Evolutionary conservation across 1,140 invertebrate genomes (phyloP).

Genomic region (Notospermus geniculatus): DNA sequence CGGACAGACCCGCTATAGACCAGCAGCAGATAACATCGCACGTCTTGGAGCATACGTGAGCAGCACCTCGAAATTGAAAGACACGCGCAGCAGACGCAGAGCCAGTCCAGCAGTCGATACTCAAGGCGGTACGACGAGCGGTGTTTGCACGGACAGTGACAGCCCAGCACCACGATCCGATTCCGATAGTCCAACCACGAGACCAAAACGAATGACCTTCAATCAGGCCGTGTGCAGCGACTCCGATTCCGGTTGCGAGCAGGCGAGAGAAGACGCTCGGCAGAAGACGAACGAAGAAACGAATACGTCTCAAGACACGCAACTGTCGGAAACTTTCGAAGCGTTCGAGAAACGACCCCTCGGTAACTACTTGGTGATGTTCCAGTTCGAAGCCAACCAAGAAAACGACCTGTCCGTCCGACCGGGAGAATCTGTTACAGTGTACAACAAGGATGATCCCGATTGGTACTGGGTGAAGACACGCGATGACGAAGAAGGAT

Average conservation of each 20-base stretch:
- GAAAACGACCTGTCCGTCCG: conserved; percentile 94
- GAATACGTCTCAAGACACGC: conserved; percentile 46
- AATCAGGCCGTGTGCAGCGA: background rate
- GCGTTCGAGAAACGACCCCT: conserved; percentile 88
- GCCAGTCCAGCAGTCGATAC: too few species aligned
- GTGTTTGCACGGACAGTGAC: conserved; percentile 5
- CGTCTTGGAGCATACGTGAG: too few species aligned
- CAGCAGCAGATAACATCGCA: too few species aligned
- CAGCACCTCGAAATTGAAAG: too few species aligned
- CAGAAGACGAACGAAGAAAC: conserved; percentile 7
- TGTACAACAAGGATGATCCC: conserved; percentile 88
- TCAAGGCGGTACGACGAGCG: background rate
- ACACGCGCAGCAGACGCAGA: background rate
- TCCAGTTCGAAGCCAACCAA: conserved; percentile 87
- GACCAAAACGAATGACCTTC: conserved; percentile 32
- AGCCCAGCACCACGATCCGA: background rate
- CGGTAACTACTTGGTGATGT: conserved; percentile 86
- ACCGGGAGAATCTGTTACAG: conserved; percentile 89
- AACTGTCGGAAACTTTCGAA: conserved; percentile 64
- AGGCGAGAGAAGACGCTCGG: background rate
- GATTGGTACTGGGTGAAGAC: conserved; percentile 95
- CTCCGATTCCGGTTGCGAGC: background rate
- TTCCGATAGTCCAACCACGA: background rate
- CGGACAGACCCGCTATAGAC: too few species aligned
- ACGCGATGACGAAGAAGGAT: conserved; percentile 90